A percentile compares a stretch with the other conserved stretches of the same genome.
Conservation (phyloP, 2,888 invertebrate species). For the Tetragnatha montana region DNA sequence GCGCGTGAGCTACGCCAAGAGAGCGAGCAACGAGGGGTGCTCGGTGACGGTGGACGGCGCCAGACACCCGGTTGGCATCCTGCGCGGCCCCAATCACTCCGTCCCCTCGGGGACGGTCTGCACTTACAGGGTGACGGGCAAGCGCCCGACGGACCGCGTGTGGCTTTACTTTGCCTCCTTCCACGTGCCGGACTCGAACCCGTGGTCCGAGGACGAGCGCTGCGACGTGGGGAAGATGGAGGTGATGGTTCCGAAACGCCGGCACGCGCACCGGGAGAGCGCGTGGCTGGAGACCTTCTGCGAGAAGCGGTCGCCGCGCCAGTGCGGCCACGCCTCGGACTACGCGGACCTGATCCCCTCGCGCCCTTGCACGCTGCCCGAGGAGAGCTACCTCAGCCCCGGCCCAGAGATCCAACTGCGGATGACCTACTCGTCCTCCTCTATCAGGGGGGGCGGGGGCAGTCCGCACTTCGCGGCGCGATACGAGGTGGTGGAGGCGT, state of each 20-base stretch:
- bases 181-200: conserved; percentile 66
- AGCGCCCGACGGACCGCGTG: conserved; percentile 59
- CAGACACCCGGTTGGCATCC: conserved; percentile 52
- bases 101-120: conserved; percentile 89
- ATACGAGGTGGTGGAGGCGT: conserved; percentile 86
- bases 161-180: conserved; percentile 71
- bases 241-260: conserved; percentile 38
- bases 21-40: conserved; percentile 51
- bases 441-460: conserved; percentile 84
- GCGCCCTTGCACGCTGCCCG: conserved; percentile 73
- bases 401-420: conserved; percentile 85
- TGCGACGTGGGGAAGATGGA: conserved; percentile 70
- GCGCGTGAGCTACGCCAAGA: conserved; percentile 83
- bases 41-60: conserved; percentile 71
- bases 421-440: conserved; percentile 85
- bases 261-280: conserved; percentile 31
- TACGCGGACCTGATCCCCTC: conserved; percentile 72
- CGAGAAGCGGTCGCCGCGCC: conserved; percentile 70
- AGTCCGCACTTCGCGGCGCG: conserved; percentile 82
- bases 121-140: conserved; percentile 84
- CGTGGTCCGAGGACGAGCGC: conserved; percentile 66
- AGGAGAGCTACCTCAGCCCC: conserved; percentile 86
- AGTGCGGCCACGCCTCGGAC: conserved; percentile 73
- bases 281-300: conserved; percentile 55
- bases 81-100: conserved; percentile 79